Evolutionary conservation across 2,113 vertebrate genomes (phyloP).

Genomic region (Cyanoramphus novaezelandiae): DNA sequence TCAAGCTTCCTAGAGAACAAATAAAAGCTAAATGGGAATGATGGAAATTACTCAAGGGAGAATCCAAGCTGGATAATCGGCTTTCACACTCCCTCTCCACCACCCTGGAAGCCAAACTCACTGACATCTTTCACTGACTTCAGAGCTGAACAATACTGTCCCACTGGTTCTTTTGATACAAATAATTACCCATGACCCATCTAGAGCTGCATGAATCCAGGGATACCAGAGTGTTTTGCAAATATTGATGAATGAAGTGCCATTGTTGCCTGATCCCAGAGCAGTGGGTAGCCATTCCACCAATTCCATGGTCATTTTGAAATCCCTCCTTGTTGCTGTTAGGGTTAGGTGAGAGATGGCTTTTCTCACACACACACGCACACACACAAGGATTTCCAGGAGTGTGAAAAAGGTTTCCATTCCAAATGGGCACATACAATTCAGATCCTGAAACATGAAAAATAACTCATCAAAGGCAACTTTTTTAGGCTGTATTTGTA

Average conservation of each 20-base stretch:
- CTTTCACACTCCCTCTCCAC: conserved; percentile 13
- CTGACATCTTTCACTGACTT: neutral
- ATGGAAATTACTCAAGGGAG: conserved; percentile 11
- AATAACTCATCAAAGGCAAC: neutral
- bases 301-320: neutral
- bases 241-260: neutral
- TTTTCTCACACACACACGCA: rapidly evolving
- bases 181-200: conserved; percentile 11
- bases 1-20: conserved; percentile 24
- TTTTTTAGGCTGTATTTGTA: neutral
- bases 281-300: neutral
- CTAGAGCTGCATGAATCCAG: neutral
- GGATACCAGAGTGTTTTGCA: neutral
- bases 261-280: rapidly evolving
- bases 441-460: neutral
- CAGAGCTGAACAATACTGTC: neutral
- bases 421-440: neutral
- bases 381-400: neutral
- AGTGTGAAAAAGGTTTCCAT: neutral
- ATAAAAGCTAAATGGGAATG: conserved; percentile 1
- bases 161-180: neutral
- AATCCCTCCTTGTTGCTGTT: neutral
- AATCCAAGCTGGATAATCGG: conserved; percentile 10
- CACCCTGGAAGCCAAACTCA: neutral
- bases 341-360: neutral